Conservation (phyloP, 2,797 vertebrate genomes). For the Astyanax mexicanus region DNA sequence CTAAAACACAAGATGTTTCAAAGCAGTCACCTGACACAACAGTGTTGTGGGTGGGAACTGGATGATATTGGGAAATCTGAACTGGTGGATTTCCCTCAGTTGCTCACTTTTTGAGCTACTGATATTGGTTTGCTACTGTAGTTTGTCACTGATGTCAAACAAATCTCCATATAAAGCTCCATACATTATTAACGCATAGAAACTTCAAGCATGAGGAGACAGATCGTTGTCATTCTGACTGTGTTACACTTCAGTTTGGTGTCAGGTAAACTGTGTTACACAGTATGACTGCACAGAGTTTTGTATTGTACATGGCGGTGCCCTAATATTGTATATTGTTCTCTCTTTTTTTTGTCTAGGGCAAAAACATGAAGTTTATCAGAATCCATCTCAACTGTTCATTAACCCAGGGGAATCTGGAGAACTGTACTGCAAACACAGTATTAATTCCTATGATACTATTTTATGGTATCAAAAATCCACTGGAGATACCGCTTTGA, state of each 20-base stretch:
- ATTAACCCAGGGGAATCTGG: not conserved
- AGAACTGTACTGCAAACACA: constrained; percentile 38
- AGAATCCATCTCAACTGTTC: constrained; percentile 31
- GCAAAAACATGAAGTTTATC: constrained; percentile 36
- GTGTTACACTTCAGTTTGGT: not conserved
- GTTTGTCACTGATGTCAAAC: not conserved
- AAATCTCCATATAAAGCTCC: no score
- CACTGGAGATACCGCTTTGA: constrained; percentile 7
- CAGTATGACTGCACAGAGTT: not conserved
- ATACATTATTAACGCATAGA: no score
- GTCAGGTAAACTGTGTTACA: not conserved
- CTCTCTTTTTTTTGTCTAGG: not conserved
- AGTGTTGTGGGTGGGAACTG: no score
- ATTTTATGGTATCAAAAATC: constrained; percentile 47
- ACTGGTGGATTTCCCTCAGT: no score
- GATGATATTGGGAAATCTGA: no score
- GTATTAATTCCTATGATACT: not conserved
- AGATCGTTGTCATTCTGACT: not conserved
- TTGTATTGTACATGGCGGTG: not conserved
- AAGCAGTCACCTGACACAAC: no score
- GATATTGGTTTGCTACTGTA: no score
- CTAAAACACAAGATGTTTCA: no score
- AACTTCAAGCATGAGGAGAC: not conserved
- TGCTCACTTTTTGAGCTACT: no score
- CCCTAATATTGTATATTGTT: not conserved